Evolutionary conservation across 2,888 invertebrate species (phyloP), one percentile per base, ranked within the genome.

Genomic region (Cepaea hortensis): DNA sequence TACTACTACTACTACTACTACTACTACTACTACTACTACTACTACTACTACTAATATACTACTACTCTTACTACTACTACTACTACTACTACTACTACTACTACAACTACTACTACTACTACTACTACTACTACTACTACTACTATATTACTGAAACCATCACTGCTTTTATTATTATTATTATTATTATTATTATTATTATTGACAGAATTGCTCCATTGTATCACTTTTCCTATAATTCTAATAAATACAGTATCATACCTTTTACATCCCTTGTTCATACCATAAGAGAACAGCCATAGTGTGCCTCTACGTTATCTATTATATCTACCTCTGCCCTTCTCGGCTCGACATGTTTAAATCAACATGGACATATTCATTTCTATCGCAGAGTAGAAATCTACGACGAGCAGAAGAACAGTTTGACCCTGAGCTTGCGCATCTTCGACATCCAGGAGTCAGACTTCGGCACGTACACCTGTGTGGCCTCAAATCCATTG

Each of bases 391-490:
- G 88, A 77, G 87, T 88, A n/a, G 91, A 92, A 79, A 62, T 90
- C 50, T 92, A 91, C 76, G 88, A 89, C 23, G 91, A 90, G 81
- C 91, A 91, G 50, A 89, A 89, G 77, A 85, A 90, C 70, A 91
- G 90, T 46, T 87, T 90, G 6, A 90, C 91, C 0, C 88, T 92
- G 20, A 91, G 90, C 23, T 85, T 92, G 72, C 85, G 90, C 20
- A 90, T 92, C 68, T 87, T 87, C 13, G 79, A 90, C 87, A 90
- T 92, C 35, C 88, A 91, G 76, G 85, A 84, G 35, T 83, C 89
- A 62, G 92, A 92, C 84, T 92, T 87, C 81, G 92, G 92, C 1
- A 89, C 89, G 18, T 92, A 92, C 82, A 90, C 89, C 0, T 92
- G 92, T 76, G 89, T 90, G 46, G 91, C 92, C 9, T 85, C 88